Base-by-base conservation (phyloP, 2,797 vertebrate species). In the Eurystomus glaucurus region DNA sequence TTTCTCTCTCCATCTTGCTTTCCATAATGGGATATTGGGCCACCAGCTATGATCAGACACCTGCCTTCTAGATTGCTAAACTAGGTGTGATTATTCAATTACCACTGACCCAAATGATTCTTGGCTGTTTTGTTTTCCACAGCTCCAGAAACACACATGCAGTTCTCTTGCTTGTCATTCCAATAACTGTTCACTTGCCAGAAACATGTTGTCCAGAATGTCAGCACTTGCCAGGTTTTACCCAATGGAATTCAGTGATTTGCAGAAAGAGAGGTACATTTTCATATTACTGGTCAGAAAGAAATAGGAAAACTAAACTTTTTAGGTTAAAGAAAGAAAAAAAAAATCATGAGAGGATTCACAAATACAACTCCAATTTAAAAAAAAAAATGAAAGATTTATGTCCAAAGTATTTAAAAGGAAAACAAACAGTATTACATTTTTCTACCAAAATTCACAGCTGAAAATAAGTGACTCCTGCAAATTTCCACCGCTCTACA, bases 21-120 rank as follows among this genome's bases (percentile, higher is more conserved):
- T 29, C 26, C 50, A 21, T 61, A 66, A 68, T 28, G n/a, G 35
- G 70, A 66, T 51, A 21, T 29, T 78, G 54, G 71, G 54, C 69
- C 51, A 65, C 39, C 75, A 89, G n/a, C 88, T 83, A 78, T 57
- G 65, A 82, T 68, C 43, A 82, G 35, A 68, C 54, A 41, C 65
- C 54, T 51, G 9, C 43, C 31, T 87, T 68, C 35, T 21, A 35
- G 54, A 54, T 6, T 75, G 79, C 68, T 52, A 79, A 60, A 69
- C 45, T 22, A 75, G 55, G 45, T 84, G 72, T 75, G 79, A 65
- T 88, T 64, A 75, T 54, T 65, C 57, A 64, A 28, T 79, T 88
- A 75, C 20, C 60, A 55, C 61, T 91, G 84, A 75, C 51, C 68
- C 61, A 88, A 79, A 84, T 14, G n/a, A 33, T 64, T 54, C 50